Conservation (phyloP, 2,888 invertebrate species). For the Macropis europaea region DNA sequence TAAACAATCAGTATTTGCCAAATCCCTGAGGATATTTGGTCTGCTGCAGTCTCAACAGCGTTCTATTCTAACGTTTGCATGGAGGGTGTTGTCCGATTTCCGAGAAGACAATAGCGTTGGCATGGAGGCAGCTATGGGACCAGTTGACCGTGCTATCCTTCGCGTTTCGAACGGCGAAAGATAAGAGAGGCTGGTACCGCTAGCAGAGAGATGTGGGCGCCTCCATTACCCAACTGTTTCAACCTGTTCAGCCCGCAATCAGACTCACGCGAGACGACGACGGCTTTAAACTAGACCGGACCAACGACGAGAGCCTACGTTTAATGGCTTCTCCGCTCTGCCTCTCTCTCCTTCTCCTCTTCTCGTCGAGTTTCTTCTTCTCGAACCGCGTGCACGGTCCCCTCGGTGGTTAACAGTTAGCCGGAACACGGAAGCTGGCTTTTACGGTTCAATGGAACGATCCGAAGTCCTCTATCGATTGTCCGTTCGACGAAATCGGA, state of each 20-base stretch:
- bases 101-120: constrained; percentile 17
- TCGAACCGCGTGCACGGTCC: constrained; percentile 23
- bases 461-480: constrained; percentile 37
- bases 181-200: constrained; percentile 66
- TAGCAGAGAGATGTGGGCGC: constrained; percentile 57
- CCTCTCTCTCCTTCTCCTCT: neutral
- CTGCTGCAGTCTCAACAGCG: too few species aligned
- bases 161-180: constrained; percentile 34
- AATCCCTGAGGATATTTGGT: too few species aligned
- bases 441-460: constrained; percentile 65
- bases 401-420: constrained; percentile 62
- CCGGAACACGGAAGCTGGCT: constrained; percentile 64
- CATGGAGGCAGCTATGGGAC: constrained; percentile 4
- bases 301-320: constrained; percentile 40
- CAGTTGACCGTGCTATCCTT: constrained; percentile 30
- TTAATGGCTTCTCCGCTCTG: constrained; percentile 46
- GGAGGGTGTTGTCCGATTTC: neutral
- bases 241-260: constrained; percentile 70
- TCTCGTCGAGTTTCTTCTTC: neutral
- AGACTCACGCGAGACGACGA: constrained; percentile 64
- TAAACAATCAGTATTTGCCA: too few species aligned
- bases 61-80: too few species aligned
- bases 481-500: constrained; percentile 32
- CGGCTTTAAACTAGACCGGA: constrained; percentile 62
- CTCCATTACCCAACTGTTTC: constrained; percentile 66